Base-by-base conservation (phyloP, 2,888 invertebrate genomes). In the Euspilapteryx auroguttella region DNA sequence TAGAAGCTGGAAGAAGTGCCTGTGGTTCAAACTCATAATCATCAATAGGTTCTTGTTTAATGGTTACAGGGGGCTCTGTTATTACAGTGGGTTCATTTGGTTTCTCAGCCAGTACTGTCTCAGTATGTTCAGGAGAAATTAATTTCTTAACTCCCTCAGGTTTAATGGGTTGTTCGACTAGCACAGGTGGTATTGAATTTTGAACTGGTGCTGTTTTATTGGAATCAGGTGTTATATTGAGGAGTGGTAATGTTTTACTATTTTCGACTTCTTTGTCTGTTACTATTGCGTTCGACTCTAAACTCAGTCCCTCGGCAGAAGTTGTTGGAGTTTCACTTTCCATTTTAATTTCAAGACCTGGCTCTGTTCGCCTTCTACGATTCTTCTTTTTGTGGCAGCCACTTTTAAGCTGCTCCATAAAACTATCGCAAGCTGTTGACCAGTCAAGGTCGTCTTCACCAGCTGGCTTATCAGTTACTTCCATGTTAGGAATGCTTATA, bases 361-460 rank as follows among this genome's bases (percentile, higher is more conserved):
- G n/a, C n/a, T n/a, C n/a, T n/a, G n/a, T n/a, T 5, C 77, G 79
- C 64, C 78, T 81, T 55, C 73, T 77, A 11, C 68, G 57, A 2
- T 62, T 55, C 34, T 79, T 78, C 48, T 81, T 83, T 52, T 81
- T 83, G 28, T 68, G 69, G 29, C 66, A 68, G 24, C 81, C 79
- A 37, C 55, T 76, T 54, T 81, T 81, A 25, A 90, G 57, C 55
- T 89, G 87, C 50, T 88, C 86, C 57, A 89, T 80, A 51, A 90
- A 87, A 57, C 78, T 85, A 56, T 89, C 87, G 62, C 89, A 89
- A 11, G 88, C 81, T 45, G 75, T 82, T 27, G 80, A 79, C 83
- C 89, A 90, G 45, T 68, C 63, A 33, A 62, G 49, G 37, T 77
- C 75, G 32, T 68, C 63, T 30, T 49, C 47, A n/a, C 40, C 34